Evolutionary conservation across 2,113 vertebrate genomes (phyloP).

Genomic region (Lagopus muta): DNA sequence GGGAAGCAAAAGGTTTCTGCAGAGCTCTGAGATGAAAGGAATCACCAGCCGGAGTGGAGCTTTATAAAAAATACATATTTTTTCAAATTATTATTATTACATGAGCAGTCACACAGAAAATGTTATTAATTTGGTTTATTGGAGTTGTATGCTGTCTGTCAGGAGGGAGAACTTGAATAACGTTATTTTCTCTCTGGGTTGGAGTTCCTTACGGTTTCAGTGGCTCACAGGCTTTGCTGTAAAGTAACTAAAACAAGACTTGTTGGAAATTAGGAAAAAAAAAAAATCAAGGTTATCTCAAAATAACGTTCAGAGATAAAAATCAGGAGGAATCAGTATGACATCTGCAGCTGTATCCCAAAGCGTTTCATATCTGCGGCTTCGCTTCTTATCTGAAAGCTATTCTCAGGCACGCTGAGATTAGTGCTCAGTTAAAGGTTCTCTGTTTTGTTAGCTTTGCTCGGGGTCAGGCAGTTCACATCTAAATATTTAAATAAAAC

Average conservation of each 20-base stretch:
- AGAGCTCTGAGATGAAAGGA: slow-evolving; percentile 15
- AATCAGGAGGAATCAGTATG: neutral
- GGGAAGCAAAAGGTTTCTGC: slow-evolving; percentile 10
- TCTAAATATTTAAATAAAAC: slow-evolving; percentile 17
- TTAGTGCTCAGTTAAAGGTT: neutral
- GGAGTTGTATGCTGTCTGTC: neutral
- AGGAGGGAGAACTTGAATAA: neutral
- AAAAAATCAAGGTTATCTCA: neutral
- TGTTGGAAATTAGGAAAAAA: neutral
- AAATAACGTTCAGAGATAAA: neutral
- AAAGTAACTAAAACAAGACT: neutral
- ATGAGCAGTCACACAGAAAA: neutral
- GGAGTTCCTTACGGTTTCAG: neutral
- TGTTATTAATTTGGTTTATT: neutral
- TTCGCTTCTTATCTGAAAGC: neutral
- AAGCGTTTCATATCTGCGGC: neutral
- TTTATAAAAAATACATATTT: neutral
- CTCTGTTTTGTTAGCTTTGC: neutral
- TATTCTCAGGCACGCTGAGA: neutral
- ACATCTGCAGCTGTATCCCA: neutral
- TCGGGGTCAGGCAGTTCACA: neutral
- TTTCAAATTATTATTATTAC: neutral
- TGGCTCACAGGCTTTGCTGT: neutral
- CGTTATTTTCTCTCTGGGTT: neutral
- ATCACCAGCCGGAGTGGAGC: neutral